Base-by-base conservation (phyloP, 1,140 invertebrate genomes). In the Drosophila arawakana region DNA sequence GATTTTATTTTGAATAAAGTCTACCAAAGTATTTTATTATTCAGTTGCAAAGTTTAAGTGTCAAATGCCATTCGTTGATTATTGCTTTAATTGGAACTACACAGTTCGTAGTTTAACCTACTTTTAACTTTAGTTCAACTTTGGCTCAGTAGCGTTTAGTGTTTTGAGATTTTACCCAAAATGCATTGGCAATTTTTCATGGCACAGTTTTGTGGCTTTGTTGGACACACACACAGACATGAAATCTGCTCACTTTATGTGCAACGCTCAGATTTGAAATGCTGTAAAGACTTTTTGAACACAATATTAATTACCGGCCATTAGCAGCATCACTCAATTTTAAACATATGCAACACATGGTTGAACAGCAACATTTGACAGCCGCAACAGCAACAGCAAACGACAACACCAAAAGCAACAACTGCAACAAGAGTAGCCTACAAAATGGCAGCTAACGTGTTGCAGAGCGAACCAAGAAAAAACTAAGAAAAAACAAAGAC, bases 261-360 rank as follows among this genome's bases (percentile, higher is more conserved):
- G 39, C 65, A 25, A 43, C 13, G 71, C 71, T 73, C 71, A 60
- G 65, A 61, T 73, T 73, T 73, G 21, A 39, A 47, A 47, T 43
- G 66, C 8, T 55, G 30, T 18, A 62, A 41, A 55, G 37, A 62
- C 39, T 25, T 55, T 30, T 37, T 57, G 65, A 49, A 59, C 52
- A 74, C 72, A 68, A 81, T 89, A 89, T 89, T 89, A 89, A 89
- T 89, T 89, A 73, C 69, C 47, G 21, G 59, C 75, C 78, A 89
- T 89, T 89, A 89, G 74, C 84, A 76, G 84, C 84, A 84, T 89
- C 84, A 84, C 84, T 89, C 84, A 89, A 78, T 79, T 70, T 68
- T 43, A 77, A 75, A 71, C 74, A 74, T 81, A 88, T 88, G 83
- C 83, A 80, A 67, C 78, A 63, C 54, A 61, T 55, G 58, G 54